phyloP scores from a whole-genome alignment of 2,113 vertebrate genomes.

The Balaeniceps rex region DNA sequence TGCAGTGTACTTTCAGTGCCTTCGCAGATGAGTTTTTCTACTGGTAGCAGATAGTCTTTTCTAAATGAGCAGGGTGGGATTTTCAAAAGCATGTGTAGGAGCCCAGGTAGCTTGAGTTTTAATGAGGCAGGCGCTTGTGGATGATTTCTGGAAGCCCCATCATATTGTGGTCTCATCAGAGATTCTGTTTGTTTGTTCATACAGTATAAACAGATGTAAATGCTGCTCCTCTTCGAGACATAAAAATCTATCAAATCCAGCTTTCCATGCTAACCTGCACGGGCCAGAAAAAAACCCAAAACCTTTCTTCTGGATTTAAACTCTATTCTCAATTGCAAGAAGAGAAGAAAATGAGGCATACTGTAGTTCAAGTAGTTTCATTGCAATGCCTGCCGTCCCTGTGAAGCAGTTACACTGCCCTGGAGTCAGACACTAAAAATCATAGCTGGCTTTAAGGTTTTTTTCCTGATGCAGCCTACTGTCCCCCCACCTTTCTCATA shows the following conservation, averaged over 20 bases:
- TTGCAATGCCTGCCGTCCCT: not conserved
- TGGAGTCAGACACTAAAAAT: not conserved
- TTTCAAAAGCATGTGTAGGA: not conserved
- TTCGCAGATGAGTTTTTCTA: not conserved
- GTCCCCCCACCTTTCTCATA: not conserved
- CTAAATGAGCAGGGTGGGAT: not conserved
- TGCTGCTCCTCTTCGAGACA: not conserved
- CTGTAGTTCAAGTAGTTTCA: not conserved
- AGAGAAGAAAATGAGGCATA: not conserved
- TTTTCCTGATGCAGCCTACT: not conserved
- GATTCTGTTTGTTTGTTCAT: not conserved
- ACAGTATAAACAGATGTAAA: not conserved
- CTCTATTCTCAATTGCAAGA: not conserved
- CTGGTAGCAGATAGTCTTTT: not conserved
- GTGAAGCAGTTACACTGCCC: not conserved
- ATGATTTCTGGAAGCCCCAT: not conserved
- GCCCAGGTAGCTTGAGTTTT: not conserved
- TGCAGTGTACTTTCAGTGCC: not conserved
- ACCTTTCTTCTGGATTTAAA: not conserved
- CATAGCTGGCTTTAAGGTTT: not conserved
- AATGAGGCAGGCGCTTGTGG: not conserved
- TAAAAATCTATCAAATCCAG: not conserved
- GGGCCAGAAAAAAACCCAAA: not conserved
- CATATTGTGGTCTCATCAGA: not conserved
- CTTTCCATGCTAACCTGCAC: not conserved